Evolutionary conservation across 2,113 vertebrate species (phyloP), one percentile per base, ranked within the genome.

Genomic region (Hipposideros armiger): DNA sequence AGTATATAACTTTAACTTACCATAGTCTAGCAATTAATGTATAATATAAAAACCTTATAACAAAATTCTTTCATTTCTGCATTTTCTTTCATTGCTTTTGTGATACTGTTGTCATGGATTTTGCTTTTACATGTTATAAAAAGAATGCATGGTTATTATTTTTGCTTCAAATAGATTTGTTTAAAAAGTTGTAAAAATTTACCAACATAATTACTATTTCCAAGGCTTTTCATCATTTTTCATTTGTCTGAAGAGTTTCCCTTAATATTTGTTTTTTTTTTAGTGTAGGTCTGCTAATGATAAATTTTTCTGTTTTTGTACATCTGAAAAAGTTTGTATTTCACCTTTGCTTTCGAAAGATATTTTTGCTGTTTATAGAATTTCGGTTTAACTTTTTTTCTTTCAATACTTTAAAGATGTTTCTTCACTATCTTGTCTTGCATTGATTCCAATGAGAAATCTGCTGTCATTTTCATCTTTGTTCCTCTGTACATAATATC

Each of bases 241-340:
- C 36, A 80, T 56, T 85, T 91, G 19, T 47, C 42, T 70, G 32
- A 69, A 45, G n/a, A 80, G 15, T 36, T 87, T 84, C 22, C 47
- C 90, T 93, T 81, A 92, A 76, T 11, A 86, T 77, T 87, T 11
- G 82, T 77, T 83, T 82, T 93, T 86, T 28, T 89, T 84, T 10
- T 14, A 82, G 45, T 15, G 17, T 47, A 66, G n/a, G 7, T 86
- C 47, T 94, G 81, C 45, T 91, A 94, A 82, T 72, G 52, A 89
- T 42, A 66, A 90, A 56, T 60, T 77, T 87, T 90, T 83, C 45
- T 74, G 76, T 26, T 87, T 90, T 60, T 67, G 24, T 50, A 90
- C 1, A 77, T 69, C 4, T 83, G 60, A 77, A 69, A 84, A 81
- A 78, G 24, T 90, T 42, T 70, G 28, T 54, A 42, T 76, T 90